Conservation (phyloP, 1,140 invertebrate genomes). For the Nephotettix cincticeps region DNA sequence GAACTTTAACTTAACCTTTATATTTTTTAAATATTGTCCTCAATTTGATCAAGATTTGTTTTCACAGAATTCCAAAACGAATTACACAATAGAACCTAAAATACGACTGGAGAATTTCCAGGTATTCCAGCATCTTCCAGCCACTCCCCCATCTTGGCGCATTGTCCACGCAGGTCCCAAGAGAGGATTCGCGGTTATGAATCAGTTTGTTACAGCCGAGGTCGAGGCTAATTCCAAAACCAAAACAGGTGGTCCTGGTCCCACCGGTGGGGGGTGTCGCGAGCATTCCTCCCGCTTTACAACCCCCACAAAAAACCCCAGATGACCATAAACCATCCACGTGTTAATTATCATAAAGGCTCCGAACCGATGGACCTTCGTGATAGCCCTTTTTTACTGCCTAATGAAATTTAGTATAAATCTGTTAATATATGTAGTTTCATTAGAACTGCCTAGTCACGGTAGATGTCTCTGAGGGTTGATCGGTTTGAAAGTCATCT, state of each 20-base stretch:
- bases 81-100: no score
- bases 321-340: constrained; percentile 19
- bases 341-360: constrained; percentile 23
- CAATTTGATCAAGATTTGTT: no score
- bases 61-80: no score
- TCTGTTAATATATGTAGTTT: constrained; percentile 19
- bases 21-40: no score
- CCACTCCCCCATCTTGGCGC: no score
- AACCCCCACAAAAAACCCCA: constrained; percentile 3
- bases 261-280: not conserved
- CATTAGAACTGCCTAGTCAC: constrained; percentile 1
- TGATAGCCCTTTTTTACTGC: constrained; percentile 9
- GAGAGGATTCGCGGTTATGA: constrained; percentile 1
- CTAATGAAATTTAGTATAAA: constrained; percentile 23
- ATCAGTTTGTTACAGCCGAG: not conserved
- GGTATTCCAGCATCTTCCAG: no score
- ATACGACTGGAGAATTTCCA: no score
- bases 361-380: not conserved
- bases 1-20: no score
- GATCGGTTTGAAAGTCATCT: constrained; percentile 7
- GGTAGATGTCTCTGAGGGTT: not conserved
- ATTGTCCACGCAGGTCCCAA: no score
- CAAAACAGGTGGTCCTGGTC: not conserved
- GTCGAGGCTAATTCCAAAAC: constrained; percentile 1
- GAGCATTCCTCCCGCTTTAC: not conserved